Percentiles rank a stretch among this genome's conserved stretches.
Conservation (phyloP, 2,113 vertebrate genomes). For the Alosa alosa region DNA sequence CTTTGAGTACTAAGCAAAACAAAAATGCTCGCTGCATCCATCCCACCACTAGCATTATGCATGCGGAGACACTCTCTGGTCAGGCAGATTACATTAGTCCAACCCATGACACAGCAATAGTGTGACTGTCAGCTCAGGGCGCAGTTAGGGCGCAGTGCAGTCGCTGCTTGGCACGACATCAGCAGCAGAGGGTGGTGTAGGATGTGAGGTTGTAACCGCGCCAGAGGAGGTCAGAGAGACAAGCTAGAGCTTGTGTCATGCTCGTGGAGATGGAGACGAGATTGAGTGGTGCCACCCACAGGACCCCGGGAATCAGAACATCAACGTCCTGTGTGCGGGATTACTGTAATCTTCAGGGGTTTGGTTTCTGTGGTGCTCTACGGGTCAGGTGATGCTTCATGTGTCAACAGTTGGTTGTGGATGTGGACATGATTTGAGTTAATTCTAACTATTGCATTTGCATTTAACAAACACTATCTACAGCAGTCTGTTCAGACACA, state of each 20-base stretch:
- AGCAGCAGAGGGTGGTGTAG: neutral
- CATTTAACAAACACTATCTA: neutral
- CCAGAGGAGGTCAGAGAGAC: neutral
- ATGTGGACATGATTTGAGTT: neutral
- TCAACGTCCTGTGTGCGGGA: neutral
- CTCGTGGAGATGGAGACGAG: neutral
- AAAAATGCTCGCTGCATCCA: neutral
- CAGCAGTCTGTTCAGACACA: neutral
- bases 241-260: neutral
- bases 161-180: neutral
- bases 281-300: neutral
- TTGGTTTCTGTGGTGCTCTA: neutral
- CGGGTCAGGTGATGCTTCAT: neutral
- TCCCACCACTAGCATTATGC: neutral
- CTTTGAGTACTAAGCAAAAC: neutral
- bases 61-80: neutral
- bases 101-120: conserved; percentile 14
- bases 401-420: neutral
- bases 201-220: neutral
- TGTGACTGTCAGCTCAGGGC: neutral
- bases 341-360: neutral
- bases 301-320: neutral
- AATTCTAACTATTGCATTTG: neutral
- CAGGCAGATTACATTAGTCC: neutral
- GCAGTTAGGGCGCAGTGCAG: neutral